Evolutionary conservation across 2,113 vertebrate species (phyloP).

Genomic region (Chloebia gouldiae): DNA sequence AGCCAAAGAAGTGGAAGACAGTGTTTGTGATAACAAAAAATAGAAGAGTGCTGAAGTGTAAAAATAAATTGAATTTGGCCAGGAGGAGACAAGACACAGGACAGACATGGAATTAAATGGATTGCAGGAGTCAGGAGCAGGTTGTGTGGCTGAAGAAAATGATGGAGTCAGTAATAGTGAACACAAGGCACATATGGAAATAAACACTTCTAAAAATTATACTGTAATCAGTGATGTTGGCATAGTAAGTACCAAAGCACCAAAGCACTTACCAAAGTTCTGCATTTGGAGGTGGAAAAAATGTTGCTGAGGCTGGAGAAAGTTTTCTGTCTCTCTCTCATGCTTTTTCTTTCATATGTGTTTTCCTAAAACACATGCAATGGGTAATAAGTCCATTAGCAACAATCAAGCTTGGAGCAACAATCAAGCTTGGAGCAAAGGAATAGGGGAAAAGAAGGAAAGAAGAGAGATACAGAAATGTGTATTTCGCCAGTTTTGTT

Average conservation of each 20-base stretch:
- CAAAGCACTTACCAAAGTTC: neutral
- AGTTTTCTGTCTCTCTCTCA: neutral
- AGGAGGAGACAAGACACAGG: neutral
- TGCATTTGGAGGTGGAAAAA: neutral
- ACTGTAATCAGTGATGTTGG: neutral
- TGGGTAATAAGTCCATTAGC: neutral
- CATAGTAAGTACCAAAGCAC: neutral
- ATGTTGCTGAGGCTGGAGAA: neutral
- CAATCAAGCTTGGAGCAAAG: neutral
- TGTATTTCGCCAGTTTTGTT: neutral
- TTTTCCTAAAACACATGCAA: neutral
- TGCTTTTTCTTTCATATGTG: neutral
- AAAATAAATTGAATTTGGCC: neutral
- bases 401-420: neutral
- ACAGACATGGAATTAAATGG: neutral
- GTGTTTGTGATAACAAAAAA: neutral
- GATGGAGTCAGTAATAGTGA: neutral
- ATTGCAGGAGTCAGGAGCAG: neutral
- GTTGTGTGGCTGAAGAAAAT: neutral
- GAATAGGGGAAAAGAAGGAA: neutral
- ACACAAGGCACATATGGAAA: neutral
- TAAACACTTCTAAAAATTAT: neutral
- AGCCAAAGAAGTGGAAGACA: neutral
- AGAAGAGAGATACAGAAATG: neutral
- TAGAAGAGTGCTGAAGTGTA: neutral